Conservation (phyloP, 92 coral and sea anemone genomes). For the Umimayanthus chanpuru region DNA sequence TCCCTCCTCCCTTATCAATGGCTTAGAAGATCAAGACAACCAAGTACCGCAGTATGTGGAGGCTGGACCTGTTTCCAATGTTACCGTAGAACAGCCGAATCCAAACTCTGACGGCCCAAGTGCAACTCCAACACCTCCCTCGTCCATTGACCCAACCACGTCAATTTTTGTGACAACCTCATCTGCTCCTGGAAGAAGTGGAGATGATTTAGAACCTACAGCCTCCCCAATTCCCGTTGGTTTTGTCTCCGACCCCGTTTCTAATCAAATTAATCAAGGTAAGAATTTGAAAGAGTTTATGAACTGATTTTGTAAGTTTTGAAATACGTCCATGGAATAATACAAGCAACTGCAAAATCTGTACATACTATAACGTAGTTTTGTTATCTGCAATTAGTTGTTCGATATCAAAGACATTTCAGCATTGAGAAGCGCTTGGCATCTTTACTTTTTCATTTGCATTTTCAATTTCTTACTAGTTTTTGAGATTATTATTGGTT, state of each 20-base stretch:
- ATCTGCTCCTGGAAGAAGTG: slow-evolving; percentile 29
- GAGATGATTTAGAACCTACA: slow-evolving; percentile 2
- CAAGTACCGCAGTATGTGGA: slow-evolving; percentile 31
- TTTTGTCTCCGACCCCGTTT: neutral
- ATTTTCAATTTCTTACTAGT: no score
- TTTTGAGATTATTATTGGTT: neutral
- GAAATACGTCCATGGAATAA: neutral
- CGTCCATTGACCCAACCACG: slow-evolving; percentile 33
- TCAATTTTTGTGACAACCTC: slow-evolving; percentile 25
- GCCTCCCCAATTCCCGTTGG: neutral
- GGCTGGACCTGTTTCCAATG: slow-evolving; percentile 33
- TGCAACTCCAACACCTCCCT: slow-evolving; percentile 30
- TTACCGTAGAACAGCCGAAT: slow-evolving; percentile 12
- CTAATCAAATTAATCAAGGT: slow-evolving; percentile 20
- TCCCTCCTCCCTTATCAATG: neutral
- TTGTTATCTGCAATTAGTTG: no score
- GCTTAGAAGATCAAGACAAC: slow-evolving; percentile 17
- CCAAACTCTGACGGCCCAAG: neutral
- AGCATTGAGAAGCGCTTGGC: no score
- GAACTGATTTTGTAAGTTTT: no score
- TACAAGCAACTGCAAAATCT: no score
- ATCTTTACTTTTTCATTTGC: no score
- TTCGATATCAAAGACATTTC: neutral
- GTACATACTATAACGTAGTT: neutral
- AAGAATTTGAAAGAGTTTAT: neutral